These are phyloP conservation scores for Menura novaehollandiae DNA, from an alignment of 2,113 vertebrate genomes.

Conservation along the genomic window DNA sequence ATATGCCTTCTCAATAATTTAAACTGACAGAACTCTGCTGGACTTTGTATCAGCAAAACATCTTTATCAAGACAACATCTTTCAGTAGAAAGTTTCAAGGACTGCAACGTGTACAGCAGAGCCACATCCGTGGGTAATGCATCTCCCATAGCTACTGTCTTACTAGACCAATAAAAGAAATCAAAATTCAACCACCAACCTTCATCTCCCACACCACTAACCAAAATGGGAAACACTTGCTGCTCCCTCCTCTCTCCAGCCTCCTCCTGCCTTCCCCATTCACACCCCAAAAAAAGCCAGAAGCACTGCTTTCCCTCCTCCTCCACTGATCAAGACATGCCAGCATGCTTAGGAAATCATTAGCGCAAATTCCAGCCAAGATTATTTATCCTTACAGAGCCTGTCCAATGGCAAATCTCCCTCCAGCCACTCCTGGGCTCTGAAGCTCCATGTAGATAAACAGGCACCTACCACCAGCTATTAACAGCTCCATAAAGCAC, in stretches of 20 bases:
- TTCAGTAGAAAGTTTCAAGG: background rate
- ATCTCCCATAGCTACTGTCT: background rate
- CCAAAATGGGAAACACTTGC: background rate
- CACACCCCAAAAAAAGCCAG: background rate
- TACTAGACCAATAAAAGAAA: background rate
- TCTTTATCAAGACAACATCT: background rate
- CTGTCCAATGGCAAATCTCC: background rate
- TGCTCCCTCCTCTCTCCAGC: background rate
- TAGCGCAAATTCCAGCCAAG: background rate
- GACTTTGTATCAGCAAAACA: background rate
- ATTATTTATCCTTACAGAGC: constrained; percentile 14
- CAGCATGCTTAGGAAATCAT: background rate
- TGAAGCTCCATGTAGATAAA: background rate
- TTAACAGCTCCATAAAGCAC: background rate
- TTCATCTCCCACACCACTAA: background rate
- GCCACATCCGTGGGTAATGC: background rate
- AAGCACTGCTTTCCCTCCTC: background rate
- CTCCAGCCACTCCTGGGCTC: background rate
- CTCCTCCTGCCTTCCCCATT: background rate
- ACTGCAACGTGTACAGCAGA: background rate
- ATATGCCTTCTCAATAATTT: background rate
- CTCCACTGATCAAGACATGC: background rate
- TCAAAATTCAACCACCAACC: background rate
- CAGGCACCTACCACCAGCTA: background rate
- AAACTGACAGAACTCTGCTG: background rate